Percentiles rank a stretch among this genome's conserved stretches.
Evolutionary conservation across 2,888 invertebrate species (phyloP).

Genomic region (Scotopteryx bipunctaria): DNA sequence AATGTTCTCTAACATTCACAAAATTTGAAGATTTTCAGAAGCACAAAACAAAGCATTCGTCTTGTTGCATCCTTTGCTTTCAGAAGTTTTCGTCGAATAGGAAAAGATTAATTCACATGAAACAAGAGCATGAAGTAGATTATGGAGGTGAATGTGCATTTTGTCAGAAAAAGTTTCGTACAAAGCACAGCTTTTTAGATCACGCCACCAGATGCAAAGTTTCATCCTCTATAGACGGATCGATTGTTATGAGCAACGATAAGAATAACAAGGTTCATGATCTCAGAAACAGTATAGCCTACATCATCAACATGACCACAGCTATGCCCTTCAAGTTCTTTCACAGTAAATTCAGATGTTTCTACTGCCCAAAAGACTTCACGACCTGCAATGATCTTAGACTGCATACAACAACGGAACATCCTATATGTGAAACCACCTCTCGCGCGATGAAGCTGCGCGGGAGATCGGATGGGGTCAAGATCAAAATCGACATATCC

Average conservation of each 20-base stretch:
- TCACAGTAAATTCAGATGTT: constrained; percentile 66
- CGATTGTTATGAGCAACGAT: constrained; percentile 32
- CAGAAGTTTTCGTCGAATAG: constrained; percentile 54
- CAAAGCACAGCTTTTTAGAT: constrained; percentile 59
- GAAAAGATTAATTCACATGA: constrained; percentile 62
- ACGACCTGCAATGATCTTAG: constrained; percentile 58
- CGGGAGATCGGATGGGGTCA: constrained; percentile 58
- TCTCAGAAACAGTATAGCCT: constrained; percentile 57
- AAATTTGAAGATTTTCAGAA: constrained; percentile 48
- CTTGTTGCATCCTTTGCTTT: constrained; percentile 65
- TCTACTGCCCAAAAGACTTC: constrained; percentile 69
- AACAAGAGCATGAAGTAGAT: constrained; percentile 51
- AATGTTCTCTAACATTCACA: constrained; percentile 52
- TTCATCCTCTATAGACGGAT: constrained; percentile 1
- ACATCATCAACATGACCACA: constrained; percentile 65
- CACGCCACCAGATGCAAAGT: constrained; percentile 58
- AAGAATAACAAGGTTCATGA: constrained; percentile 52
- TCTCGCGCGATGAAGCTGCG: constrained; percentile 60
- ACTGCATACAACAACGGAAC: constrained; percentile 57
- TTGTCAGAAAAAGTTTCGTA: constrained; percentile 56
- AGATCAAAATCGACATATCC: constrained; percentile 61
- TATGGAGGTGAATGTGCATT: constrained; percentile 56
- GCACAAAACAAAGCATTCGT: constrained; percentile 59
- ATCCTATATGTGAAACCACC: constrained; percentile 62
- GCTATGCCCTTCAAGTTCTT: constrained; percentile 69